phyloP scores from a whole-genome alignment of 2,888 invertebrate species.

The Ectropis crepuscularia region DNA sequence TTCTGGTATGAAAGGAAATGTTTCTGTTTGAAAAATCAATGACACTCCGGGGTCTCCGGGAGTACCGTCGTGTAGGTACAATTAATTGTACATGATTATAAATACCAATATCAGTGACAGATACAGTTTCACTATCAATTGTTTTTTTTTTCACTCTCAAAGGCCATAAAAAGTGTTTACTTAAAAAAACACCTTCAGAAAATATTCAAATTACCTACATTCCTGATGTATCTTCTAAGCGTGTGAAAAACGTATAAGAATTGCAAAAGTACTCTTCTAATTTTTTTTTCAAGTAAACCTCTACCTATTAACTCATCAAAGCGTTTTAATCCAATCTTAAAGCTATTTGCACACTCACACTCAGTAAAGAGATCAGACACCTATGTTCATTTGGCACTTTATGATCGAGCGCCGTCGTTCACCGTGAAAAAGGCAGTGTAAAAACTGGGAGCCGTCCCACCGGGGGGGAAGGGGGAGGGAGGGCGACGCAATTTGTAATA shows the following conservation, averaged over 20 bases:
- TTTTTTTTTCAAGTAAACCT: not conserved
- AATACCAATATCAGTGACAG: no score
- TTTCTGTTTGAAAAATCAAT: no score
- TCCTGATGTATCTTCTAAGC: not conserved
- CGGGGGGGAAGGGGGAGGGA: slow-evolving; percentile 52
- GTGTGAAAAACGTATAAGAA: not conserved
- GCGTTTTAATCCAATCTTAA: slow-evolving; percentile 25
- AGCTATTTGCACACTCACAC: slow-evolving; percentile 29
- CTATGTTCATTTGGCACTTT: slow-evolving; percentile 67
- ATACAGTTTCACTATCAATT: no score
- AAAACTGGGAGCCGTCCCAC: slow-evolving; percentile 62
- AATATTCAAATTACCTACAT: no score
- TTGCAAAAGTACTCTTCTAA: not conserved
- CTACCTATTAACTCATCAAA: slow-evolving; percentile 14
- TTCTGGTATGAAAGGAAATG: no score
- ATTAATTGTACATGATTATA: no score
- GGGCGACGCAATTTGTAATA: slow-evolving; percentile 82
- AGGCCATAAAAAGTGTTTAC: no score
- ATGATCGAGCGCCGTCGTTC: slow-evolving; percentile 65
- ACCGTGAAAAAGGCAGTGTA: slow-evolving; percentile 70
- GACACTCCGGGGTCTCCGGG: no score
- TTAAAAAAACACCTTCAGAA: no score
- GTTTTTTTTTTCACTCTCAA: no score
- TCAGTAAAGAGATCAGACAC: slow-evolving; percentile 46
- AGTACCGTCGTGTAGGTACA: no score